These are phyloP conservation scores for Asarcornis scutulata DNA, from an alignment of 2,113 vertebrate genomes.

Conservation along the genomic window DNA sequence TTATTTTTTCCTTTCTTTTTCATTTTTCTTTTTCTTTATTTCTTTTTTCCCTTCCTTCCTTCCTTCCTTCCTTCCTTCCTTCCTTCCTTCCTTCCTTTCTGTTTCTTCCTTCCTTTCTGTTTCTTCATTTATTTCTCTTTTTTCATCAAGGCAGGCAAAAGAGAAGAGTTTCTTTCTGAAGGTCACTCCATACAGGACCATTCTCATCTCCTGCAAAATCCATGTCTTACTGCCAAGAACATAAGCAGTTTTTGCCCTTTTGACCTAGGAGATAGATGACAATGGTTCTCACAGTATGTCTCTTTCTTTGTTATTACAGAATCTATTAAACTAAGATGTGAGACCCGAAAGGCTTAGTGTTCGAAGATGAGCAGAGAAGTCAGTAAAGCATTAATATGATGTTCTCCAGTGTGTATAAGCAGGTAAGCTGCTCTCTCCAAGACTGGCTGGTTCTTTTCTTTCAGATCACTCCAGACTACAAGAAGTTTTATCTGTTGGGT, in stretches of 20 bases:
- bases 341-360: neutral
- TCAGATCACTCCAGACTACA: neutral
- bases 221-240: neutral
- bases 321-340: neutral
- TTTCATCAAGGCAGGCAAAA: neutral
- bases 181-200: neutral
- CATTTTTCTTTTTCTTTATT: neutral
- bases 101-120: no score
- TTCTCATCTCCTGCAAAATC: neutral
- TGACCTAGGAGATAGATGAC: neutral
- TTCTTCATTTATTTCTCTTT: rapidly evolving
- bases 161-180: neutral
- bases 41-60: no score
- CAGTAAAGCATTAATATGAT: neutral
- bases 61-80: no score
- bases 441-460: no score
- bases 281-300: neutral
- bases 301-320: neutral
- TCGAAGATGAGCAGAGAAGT: neutral
- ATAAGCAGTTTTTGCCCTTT: neutral
- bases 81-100: neutral
- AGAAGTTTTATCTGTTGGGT: neutral
- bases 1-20: neutral
- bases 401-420: neutral
- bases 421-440: neutral